Percentiles rank a stretch among this genome's conserved stretches.
Evolutionary conservation across 2,797 vertebrate genomes (phyloP).

Genomic region (Morus bassanus): DNA sequence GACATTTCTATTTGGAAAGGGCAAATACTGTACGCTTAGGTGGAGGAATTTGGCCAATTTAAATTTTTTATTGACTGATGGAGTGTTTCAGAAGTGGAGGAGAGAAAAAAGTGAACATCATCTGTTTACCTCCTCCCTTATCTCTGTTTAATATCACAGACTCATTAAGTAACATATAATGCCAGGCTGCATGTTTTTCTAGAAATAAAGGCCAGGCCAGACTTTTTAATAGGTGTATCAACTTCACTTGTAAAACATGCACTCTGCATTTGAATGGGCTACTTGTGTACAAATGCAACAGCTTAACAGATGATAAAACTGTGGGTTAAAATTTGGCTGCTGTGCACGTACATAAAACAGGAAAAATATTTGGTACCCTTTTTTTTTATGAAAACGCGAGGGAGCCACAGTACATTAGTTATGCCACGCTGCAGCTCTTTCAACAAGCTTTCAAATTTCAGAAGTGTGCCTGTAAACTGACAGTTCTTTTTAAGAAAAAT

Average conservation of each 20-base stretch:
- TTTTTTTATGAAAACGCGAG: background rate
- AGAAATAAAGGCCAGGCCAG: background rate
- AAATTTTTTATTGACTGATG: background rate
- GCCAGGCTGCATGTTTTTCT: background rate
- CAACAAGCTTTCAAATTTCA: background rate
- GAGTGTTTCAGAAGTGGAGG: background rate
- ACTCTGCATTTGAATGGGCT: background rate
- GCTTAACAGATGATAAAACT: background rate
- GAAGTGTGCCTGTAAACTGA: background rate
- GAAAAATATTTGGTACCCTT: background rate
- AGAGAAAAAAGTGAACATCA: background rate
- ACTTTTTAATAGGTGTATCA: background rate
- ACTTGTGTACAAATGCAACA: background rate
- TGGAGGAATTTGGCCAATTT: background rate
- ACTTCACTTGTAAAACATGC: fast-evolving
- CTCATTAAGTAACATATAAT: fast-evolving
- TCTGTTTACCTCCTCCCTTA: background rate
- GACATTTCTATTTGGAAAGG: background rate
- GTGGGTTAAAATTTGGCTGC: background rate
- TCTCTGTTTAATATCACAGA: background rate
- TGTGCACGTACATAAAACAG: fast-evolving
- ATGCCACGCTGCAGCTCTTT: background rate
- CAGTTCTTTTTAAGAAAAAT: background rate
- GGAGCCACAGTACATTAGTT: background rate
- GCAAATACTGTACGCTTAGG: background rate